Percentiles rank a stretch among this genome's conserved stretches.
These are phyloP conservation scores for Brachypodius melanocephalos DNA, from an alignment of 2,113 vertebrate species.

Conservation along the genomic window DNA sequence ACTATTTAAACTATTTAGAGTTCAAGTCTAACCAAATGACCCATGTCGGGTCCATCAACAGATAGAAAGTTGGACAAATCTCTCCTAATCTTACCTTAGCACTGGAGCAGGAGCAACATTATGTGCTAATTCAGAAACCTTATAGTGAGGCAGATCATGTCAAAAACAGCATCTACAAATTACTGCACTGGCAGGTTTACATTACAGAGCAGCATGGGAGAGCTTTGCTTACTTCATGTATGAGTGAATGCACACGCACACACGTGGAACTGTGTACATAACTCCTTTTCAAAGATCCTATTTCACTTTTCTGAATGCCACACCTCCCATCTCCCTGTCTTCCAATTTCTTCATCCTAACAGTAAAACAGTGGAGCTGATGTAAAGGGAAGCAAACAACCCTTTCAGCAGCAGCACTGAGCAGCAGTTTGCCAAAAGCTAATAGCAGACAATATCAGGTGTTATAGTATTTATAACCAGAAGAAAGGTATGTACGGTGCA, in stretches of 20 bases:
- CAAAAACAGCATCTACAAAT: background rate
- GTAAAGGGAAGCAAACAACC: background rate
- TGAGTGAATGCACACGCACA: background rate
- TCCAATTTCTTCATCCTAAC: background rate
- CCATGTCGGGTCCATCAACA: background rate
- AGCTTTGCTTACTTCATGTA: background rate
- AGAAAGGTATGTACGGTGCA: fast-evolving
- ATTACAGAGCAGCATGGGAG: background rate
- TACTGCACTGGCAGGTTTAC: background rate
- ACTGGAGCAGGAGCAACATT: background rate
- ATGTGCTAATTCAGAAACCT: background rate
- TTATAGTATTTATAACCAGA: background rate
- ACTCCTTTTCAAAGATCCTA: background rate
- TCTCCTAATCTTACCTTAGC: background rate
- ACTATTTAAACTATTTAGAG: constrained; percentile 34
- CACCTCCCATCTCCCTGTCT: background rate
- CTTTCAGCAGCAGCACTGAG: background rate
- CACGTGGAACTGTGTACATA: background rate
- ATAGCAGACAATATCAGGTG: background rate
- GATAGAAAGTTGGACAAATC: background rate
- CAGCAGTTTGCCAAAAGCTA: background rate
- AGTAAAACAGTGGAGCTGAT: background rate
- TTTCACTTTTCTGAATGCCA: background rate
- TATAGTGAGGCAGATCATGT: background rate
- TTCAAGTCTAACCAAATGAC: background rate